A percentile compares a stretch with the other conserved stretches of the same genome.
Conservation (phyloP, 2,113 vertebrate species). For the Xiphias gladius region DNA sequence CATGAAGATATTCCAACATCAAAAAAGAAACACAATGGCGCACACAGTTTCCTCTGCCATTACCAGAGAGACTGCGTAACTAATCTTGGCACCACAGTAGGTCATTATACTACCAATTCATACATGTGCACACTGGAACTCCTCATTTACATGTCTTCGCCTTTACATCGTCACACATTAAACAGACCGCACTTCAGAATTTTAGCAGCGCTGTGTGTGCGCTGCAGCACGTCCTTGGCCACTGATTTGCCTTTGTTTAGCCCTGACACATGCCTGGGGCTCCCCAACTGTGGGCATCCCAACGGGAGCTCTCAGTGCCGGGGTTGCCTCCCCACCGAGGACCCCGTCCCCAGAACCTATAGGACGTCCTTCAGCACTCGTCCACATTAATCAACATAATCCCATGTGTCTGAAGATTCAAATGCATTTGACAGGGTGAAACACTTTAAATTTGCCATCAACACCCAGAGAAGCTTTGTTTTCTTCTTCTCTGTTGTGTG, state of each 20-base stretch:
- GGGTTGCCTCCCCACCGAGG: constrained; percentile 41
- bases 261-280: constrained; percentile 70
- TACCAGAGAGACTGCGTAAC: constrained; percentile 48
- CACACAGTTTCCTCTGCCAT: constrained; percentile 30
- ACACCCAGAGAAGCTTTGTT: constrained; percentile 9
- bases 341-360: constrained; percentile 23
- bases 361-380: constrained; percentile 56
- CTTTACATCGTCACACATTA: constrained; percentile 62
- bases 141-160: constrained; percentile 57
- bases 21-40: constrained; percentile 46
- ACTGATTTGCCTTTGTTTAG: constrained; percentile 50
- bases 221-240: constrained; percentile 52
- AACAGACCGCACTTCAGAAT: constrained; percentile 38
- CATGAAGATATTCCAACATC: constrained; percentile 27
- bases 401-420: constrained; percentile 32
- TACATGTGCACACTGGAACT: constrained; percentile 40
- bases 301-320: constrained; percentile 23
- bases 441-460: background rate
- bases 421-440: background rate
- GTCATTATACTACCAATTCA: constrained; percentile 59
- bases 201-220: background rate
- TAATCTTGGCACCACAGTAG: constrained; percentile 62
- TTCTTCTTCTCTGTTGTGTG: background rate
- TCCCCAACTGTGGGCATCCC: constrained; percentile 46
- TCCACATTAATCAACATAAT: constrained; percentile 50